phyloP scores from a whole-genome alignment of 2,797 vertebrate species.

The Glossophaga mutica region DNA sequence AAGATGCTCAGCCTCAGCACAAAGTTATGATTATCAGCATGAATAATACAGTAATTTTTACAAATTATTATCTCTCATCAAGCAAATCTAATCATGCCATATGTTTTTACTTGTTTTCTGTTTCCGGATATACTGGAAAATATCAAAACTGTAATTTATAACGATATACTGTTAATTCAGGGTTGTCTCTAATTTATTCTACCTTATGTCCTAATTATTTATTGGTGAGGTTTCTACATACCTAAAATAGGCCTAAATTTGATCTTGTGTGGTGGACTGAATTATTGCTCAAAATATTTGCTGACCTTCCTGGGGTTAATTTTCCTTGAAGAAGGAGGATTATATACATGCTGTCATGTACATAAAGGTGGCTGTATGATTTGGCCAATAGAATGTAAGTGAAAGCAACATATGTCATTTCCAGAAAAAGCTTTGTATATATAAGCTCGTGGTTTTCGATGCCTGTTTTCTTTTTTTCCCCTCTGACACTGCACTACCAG shows the following conservation, averaged over 20 bases:
- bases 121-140: not conserved
- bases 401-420: not conserved
- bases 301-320: rapidly evolving
- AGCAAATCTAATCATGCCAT: not conserved
- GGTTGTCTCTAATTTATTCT: not conserved
- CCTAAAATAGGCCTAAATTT: not conserved
- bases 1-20: not conserved
- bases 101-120: not conserved
- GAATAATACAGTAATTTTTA: not conserved
- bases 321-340: not conserved
- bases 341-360: not conserved
- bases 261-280: not conserved
- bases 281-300: not conserved
- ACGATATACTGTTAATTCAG: not conserved
- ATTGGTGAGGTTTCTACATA: not conserved
- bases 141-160: not conserved
- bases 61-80: not conserved
- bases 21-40: not conserved
- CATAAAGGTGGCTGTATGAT: not conserved
- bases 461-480: not conserved
- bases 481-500: not conserved
- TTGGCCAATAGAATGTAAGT: not conserved
- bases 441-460: not conserved
- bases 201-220: not conserved
- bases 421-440: not conserved